Evolutionary conservation across 2,888 invertebrate species (phyloP).

Genomic region (Heliconius cydno): DNA sequence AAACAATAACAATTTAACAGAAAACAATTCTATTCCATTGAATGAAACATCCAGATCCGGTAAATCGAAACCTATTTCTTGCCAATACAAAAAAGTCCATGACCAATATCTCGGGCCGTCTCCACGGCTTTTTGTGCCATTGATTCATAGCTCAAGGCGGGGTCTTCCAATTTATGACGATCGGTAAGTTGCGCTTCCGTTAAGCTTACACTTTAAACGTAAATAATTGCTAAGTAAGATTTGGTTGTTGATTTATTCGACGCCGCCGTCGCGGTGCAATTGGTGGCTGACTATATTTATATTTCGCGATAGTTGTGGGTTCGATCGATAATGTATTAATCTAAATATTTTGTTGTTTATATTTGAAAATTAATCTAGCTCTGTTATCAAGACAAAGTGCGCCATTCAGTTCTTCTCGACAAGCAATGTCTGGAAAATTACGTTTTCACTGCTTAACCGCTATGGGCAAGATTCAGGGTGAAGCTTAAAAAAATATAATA

Average conservation of each 20-base stretch:
- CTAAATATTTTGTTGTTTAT: neutral
- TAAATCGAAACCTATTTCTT: neutral
- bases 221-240: constrained; percentile 62
- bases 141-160: constrained; percentile 65
- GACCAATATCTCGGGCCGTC: constrained; percentile 43
- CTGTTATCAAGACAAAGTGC: neutral
- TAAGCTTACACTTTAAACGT: constrained; percentile 57
- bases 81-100: constrained; percentile 1
- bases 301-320: neutral
- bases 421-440: too few relatives aligned
- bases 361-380: neutral
- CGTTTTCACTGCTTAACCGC: too few relatives aligned
- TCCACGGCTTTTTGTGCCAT: constrained; percentile 56
- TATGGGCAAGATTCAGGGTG: too few relatives aligned
- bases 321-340: neutral
- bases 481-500: neutral
- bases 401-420: too few relatives aligned
- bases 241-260: constrained; percentile 38
- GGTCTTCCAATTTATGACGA: constrained; percentile 67
- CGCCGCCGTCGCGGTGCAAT: neutral
- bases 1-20: neutral
- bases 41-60: neutral
- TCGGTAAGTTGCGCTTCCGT: constrained; percentile 54
- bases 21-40: neutral
- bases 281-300: neutral